These are phyloP conservation scores for Battus philenor DNA, from an alignment of 1,140 invertebrate genomes.

Conservation along the genomic window DNA sequence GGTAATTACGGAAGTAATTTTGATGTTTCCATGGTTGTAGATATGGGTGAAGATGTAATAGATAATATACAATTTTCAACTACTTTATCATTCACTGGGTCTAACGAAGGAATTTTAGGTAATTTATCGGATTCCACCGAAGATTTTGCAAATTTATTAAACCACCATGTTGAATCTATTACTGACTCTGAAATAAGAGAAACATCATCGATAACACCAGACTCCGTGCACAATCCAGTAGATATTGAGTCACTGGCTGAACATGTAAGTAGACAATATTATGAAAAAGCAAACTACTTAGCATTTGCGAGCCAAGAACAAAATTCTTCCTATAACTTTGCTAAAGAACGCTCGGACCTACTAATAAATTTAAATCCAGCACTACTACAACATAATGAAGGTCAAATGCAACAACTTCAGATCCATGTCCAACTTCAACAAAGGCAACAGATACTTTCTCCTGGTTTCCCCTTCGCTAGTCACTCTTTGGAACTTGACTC, in stretches of 20 bases:
- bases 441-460: slow-evolving; percentile 80
- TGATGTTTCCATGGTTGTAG: slow-evolving; percentile 87
- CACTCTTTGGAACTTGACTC: slow-evolving; percentile 84
- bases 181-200: slow-evolving; percentile 77
- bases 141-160: slow-evolving; percentile 83
- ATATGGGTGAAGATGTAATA: slow-evolving; percentile 84
- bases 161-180: slow-evolving; percentile 78
- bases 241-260: slow-evolving; percentile 85
- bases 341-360: slow-evolving; percentile 67
- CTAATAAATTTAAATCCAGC: slow-evolving; percentile 68
- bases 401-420: slow-evolving; percentile 81
- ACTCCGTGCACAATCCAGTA: slow-evolving; percentile 80
- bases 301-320: slow-evolving; percentile 75
- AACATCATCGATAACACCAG: slow-evolving; percentile 79
- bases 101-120: slow-evolving; percentile 80
- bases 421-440: slow-evolving; percentile 82
- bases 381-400: slow-evolving; percentile 65
- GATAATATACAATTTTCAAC: slow-evolving; percentile 89
- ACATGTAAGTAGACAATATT: slow-evolving; percentile 76
- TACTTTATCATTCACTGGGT: slow-evolving; percentile 85
- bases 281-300: slow-evolving; percentile 73
- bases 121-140: slow-evolving; percentile 76
- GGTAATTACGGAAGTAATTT: slow-evolving; percentile 82
- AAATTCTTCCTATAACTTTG: slow-evolving; percentile 58
- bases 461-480: slow-evolving; percentile 82